A percentile compares a stretch with the other conserved stretches of the same genome.
Conservation (phyloP, 1,140 invertebrate species). For the Pissodes strobi region DNA sequence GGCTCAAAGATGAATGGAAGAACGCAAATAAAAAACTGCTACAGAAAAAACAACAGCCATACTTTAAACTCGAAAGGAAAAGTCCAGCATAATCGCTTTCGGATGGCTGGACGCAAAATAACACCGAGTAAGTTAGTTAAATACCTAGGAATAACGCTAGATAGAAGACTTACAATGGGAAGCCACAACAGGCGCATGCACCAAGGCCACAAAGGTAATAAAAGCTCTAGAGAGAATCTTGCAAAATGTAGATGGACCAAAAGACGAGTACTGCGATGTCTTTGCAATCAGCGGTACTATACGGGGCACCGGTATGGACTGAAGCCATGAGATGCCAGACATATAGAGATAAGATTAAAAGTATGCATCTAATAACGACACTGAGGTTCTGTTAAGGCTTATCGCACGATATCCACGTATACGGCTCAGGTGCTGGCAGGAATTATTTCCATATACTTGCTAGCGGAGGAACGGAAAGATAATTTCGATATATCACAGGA, state of each 20-base stretch:
- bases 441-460: background rate
- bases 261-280: conserved; percentile 7
- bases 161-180: too few species aligned
- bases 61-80: background rate
- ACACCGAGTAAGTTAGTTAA: too few species aligned
- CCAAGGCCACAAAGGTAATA: background rate
- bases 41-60: background rate
- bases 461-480: background rate
- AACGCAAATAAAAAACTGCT: background rate
- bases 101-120: background rate
- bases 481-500: background rate
- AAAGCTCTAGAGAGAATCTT: background rate
- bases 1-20: background rate
- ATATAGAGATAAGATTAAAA: background rate
- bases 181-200: too few species aligned
- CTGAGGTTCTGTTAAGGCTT: too few species aligned
- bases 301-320: too few species aligned
- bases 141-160: too few species aligned
- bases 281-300: conserved; percentile 7
- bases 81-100: background rate
- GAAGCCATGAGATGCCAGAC: background rate
- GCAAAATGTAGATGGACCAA: conserved; percentile 1
- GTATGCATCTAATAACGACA: background rate
- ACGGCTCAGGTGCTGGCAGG: background rate
- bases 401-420: too few species aligned